phyloP scores from a whole-genome alignment of 2,888 invertebrate genomes.

The Venusia cambrica region DNA sequence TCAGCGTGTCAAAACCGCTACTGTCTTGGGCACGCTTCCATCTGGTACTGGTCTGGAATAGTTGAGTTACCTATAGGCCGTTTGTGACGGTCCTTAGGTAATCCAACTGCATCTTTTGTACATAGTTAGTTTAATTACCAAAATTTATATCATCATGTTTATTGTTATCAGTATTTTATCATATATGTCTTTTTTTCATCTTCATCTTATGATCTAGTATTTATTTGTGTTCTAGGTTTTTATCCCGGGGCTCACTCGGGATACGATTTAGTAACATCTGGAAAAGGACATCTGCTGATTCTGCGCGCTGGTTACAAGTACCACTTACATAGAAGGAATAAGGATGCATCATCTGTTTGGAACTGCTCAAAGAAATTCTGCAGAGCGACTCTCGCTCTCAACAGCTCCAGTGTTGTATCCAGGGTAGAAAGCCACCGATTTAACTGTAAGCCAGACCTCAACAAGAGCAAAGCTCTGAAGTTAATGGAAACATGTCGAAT shows the following conservation, averaged over 20 bases:
- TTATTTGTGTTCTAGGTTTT: not conserved
- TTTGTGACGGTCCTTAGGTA: too few relatives aligned
- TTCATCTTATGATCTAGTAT: too few relatives aligned
- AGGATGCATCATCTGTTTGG: conserved; percentile 6
- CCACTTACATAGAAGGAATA: not conserved
- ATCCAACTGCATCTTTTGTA: too few relatives aligned
- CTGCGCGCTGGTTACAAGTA: conserved; percentile 10
- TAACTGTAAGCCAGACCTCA: not conserved
- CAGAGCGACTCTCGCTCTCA: not conserved
- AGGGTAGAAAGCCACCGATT: conserved; percentile 2
- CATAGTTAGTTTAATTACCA: too few relatives aligned
- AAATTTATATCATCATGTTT: too few relatives aligned
- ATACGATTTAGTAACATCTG: conserved; percentile 3
- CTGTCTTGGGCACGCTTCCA: too few relatives aligned
- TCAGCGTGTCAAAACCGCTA: too few relatives aligned
- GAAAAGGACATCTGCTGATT: conserved; percentile 1
- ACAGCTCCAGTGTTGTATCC: not conserved
- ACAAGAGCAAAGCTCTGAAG: not conserved
- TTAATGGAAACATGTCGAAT: conserved; percentile 2
- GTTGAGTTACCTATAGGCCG: too few relatives aligned
- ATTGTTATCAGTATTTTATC: too few relatives aligned
- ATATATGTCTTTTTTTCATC: too few relatives aligned
- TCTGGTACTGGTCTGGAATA: too few relatives aligned
- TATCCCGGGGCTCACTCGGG: not conserved
- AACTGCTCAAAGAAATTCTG: conserved; percentile 1